Evolutionary conservation across 2,113 vertebrate species (phyloP).

Genomic region (Myodes glareolus): DNA sequence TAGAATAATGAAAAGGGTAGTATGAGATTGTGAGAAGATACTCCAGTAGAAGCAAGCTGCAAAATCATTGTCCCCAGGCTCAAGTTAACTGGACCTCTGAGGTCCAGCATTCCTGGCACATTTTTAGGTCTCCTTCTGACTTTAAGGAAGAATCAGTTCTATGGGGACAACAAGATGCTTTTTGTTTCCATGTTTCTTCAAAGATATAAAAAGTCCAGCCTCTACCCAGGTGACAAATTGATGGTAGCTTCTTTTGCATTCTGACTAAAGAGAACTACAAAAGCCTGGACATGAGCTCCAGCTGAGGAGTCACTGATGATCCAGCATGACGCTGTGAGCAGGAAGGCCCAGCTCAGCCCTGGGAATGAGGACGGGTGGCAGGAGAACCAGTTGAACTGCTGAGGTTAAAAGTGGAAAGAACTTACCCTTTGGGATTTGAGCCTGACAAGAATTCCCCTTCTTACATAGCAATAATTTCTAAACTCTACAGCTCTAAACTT

Average conservation of each 20-base stretch:
- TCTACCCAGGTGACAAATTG: not conserved
- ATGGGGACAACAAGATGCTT: not conserved
- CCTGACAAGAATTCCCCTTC: not conserved
- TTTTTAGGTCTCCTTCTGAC: not conserved
- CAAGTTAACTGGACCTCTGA: not conserved
- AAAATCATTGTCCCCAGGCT: not conserved
- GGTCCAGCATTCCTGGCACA: not conserved
- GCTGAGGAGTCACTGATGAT: not conserved
- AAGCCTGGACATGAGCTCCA: not conserved
- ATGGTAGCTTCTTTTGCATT: not conserved
- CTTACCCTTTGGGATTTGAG: not conserved
- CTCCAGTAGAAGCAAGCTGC: not conserved
- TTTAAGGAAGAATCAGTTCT: not conserved
- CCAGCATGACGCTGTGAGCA: not conserved
- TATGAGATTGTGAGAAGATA: not conserved
- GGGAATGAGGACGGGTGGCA: not conserved
- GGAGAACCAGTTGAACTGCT: not conserved
- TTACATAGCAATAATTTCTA: not conserved
- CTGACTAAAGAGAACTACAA: not conserved
- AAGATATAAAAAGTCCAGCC: not conserved
- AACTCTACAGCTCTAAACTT: not conserved
- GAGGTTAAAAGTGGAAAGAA: not conserved
- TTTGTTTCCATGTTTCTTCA: slow-evolving; percentile 10
- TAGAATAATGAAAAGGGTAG: not conserved
- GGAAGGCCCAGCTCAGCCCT: not conserved